A percentile compares a stretch with the other conserved stretches of the same genome.
Evolutionary conservation across 2,888 invertebrate genomes (phyloP).

Genomic region (Ophion slaviceki): DNA sequence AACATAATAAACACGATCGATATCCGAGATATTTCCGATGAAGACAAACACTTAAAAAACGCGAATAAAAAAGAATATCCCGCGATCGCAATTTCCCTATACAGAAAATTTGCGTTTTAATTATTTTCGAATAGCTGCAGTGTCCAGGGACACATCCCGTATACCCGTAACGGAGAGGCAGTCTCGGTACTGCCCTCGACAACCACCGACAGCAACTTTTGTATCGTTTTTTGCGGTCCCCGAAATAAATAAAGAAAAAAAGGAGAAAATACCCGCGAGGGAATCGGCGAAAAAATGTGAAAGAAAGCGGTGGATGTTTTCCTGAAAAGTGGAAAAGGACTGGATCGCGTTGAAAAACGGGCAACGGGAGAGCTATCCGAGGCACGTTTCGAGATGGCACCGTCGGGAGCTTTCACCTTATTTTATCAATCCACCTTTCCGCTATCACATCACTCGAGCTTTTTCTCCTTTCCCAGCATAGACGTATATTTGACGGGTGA

Average conservation of each 20-base stretch:
- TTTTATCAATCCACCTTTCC: slow-evolving; percentile 72
- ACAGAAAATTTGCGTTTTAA: background rate
- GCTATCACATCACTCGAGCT: slow-evolving; percentile 40
- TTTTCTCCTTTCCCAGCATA: background rate
- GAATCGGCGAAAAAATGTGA: slow-evolving; percentile 25
- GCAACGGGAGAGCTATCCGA: slow-evolving; percentile 51
- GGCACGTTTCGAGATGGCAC: slow-evolving; percentile 68
- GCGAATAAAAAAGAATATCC: no score
- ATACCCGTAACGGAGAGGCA: background rate
- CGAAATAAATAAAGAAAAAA: slow-evolving; percentile 26
- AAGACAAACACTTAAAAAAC: no score
- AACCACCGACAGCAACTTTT: slow-evolving; percentile 31
- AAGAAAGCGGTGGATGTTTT: slow-evolving; percentile 30
- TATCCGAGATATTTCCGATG: no score
- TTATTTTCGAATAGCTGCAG: background rate
- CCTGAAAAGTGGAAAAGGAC: slow-evolving; percentile 46
- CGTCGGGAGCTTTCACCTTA: slow-evolving; percentile 67
- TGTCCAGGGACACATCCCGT: background rate
- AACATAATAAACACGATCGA: no score
- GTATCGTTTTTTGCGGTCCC: slow-evolving; percentile 5
- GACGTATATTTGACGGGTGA: background rate
- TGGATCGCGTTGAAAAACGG: slow-evolving; percentile 66
- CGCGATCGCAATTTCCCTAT: background rate
- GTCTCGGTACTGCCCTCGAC: background rate
- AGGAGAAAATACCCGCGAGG: slow-evolving; percentile 4